These are phyloP conservation scores for Malacoraja senta DNA, from an alignment of 2,797 vertebrate species.

Conservation along the genomic window DNA sequence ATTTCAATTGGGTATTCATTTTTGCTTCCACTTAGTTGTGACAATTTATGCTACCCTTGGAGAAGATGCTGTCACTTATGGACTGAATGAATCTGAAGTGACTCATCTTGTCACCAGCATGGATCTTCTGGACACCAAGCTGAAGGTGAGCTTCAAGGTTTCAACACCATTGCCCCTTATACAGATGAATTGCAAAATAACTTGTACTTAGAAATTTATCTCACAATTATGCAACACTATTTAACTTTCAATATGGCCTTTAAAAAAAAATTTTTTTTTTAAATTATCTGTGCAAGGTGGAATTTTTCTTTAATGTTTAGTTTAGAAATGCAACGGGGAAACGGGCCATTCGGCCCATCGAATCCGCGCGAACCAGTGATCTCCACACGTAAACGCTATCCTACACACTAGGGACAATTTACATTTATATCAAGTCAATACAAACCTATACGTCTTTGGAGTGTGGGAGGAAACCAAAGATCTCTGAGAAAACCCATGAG, in stretches of 20 bases:
- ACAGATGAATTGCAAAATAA: neutral
- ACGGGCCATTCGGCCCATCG: too few species aligned
- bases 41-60: constrained; percentile 93
- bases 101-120: constrained; percentile 81
- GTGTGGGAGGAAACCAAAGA: too few species aligned
- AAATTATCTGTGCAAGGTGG: too few species aligned
- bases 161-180: neutral
- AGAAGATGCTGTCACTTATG: constrained; percentile 82
- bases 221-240: neutral
- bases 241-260: neutral
- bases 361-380: too few species aligned
- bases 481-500: too few species aligned
- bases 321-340: too few species aligned
- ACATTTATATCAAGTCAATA: too few species aligned
- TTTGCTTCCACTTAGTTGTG: constrained; percentile 65
- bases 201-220: neutral
- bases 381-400: too few species aligned
- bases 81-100: constrained; percentile 84
- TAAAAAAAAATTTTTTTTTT: neutral
- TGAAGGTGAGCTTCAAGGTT: constrained; percentile 71
- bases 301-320: neutral
- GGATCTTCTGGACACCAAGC: constrained; percentile 82
- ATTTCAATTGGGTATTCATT: constrained; percentile 13
- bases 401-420: too few species aligned
- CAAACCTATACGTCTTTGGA: too few species aligned